Evolutionary conservation across 2,113 vertebrate species (phyloP), one percentile per base, ranked within the genome.

Genomic region (Prolemur simus): DNA sequence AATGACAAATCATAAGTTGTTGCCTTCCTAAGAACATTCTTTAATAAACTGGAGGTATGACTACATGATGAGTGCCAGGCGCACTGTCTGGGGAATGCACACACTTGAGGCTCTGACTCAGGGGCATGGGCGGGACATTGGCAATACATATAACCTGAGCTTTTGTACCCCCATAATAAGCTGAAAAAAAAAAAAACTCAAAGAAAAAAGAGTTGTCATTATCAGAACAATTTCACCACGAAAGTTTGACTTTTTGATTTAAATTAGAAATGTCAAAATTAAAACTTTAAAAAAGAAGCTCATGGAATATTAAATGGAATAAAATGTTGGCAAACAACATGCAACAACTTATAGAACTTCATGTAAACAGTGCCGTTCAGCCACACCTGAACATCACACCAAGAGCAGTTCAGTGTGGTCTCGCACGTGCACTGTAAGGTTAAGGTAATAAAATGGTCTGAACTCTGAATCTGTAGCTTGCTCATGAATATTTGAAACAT

Each of bases 171-270:
- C n/a, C n/a, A n/a, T n/a, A n/a, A n/a, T n/a, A n/a, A n/a, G n/a
- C n/a, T n/a, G n/a, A n/a, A n/a, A n/a, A n/a, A n/a, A n/a, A n/a
- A n/a, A n/a, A 56, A 56, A 56, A 56, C 54, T 56, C 20, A 21
- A 56, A 56, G 5, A 56, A 56, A 21, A 56, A 87, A 95, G 56
- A 60, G 27, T 4, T 56, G 14, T 71, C 64, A 77, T 47, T 63
- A 87, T 56, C 76, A 84, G 42, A 84, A 91, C 10, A 91, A 91
- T 71, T 87, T 91, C 20, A 84, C 37, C 63, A 92, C 23, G 58
- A 15, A 82, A 80, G 7, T 21, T 69, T 45, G 82, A 82, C 25
- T 32, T 74, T 69, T 82, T 84, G 8, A 87, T 54, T 84, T 56
- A 73, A 84, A 87, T 56, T 86, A 68, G 15, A 91, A 80, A 81